Conservation (phyloP, 1,140 invertebrate genomes). For the Drosophila erecta region DNA sequence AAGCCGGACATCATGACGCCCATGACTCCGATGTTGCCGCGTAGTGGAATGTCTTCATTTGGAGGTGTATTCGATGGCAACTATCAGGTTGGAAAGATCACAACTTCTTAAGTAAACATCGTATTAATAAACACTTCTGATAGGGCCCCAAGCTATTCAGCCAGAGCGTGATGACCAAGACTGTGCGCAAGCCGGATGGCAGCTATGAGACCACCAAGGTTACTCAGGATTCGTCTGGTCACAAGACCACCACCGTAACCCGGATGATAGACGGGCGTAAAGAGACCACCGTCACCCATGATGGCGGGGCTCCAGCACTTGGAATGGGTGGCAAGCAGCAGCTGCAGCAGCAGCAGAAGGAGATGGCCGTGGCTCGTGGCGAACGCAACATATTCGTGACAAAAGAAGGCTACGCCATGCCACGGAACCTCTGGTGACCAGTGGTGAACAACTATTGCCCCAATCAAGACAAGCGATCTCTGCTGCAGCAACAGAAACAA, state of each 20-base stretch:
- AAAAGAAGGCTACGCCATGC: constrained; percentile 84
- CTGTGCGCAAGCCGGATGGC: constrained; percentile 81
- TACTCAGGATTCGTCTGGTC: constrained; percentile 73
- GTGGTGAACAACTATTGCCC: constrained; percentile 80
- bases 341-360: constrained; percentile 1
- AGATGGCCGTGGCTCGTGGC: constrained; percentile 14
- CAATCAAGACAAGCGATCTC: constrained; percentile 75
- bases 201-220: constrained; percentile 80
- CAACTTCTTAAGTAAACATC: too few relatives aligned
- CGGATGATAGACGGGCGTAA: constrained; percentile 68
- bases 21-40: constrained; percentile 73
- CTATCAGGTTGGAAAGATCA: constrained; percentile 52
- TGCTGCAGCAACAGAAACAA: constrained; percentile 50
- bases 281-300: constrained; percentile 68
- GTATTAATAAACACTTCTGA: not conserved
- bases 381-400: constrained; percentile 81
- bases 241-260: constrained; percentile 80
- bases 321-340: constrained; percentile 19
- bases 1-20: constrained; percentile 78
- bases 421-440: constrained; percentile 84
- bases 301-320: constrained; percentile 35
- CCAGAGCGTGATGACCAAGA: constrained; percentile 83
- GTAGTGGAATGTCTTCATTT: constrained; percentile 59
- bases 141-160: constrained; percentile 84
- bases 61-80: constrained; percentile 80